phyloP scores from a whole-genome alignment of 2,113 vertebrate species.

The Helogale parvula region DNA sequence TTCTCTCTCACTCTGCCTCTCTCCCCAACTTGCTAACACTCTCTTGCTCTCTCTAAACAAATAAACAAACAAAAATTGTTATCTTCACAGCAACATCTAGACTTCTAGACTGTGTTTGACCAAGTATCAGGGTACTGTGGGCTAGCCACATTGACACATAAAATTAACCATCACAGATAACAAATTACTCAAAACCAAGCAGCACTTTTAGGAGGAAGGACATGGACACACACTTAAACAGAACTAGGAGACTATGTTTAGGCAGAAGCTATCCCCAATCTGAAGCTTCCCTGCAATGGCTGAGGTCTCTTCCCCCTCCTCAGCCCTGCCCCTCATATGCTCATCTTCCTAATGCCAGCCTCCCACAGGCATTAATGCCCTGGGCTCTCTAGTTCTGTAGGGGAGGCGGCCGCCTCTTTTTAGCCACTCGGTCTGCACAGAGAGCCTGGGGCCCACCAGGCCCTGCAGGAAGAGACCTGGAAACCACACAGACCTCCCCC shows the following conservation, averaged over 20 bases:
- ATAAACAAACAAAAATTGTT: too few relatives aligned
- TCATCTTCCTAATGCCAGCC: background rate
- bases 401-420: background rate
- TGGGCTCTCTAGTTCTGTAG: background rate
- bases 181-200: background rate
- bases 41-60: too few relatives aligned
- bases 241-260: background rate
- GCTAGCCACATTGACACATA: background rate
- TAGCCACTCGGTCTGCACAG: background rate
- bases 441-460: background rate
- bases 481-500: slow-evolving; percentile 53
- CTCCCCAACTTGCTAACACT: too few relatives aligned
- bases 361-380: background rate
- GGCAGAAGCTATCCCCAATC: background rate
- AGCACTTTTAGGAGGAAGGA: background rate
- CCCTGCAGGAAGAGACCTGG: slow-evolving; percentile 44
- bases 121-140: slow-evolving; percentile 26
- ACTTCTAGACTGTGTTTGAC: background rate
- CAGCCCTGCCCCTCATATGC: background rate
- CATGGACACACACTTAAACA: background rate
- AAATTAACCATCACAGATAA: background rate
- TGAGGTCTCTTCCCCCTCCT: background rate
- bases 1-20: too few relatives aligned
- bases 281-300: background rate
- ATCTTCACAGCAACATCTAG: background rate